Evolutionary conservation across 1,140 invertebrate species (phyloP), one percentile per base, ranked within the genome.

Genomic region (Lasaia peninsularis): DNA sequence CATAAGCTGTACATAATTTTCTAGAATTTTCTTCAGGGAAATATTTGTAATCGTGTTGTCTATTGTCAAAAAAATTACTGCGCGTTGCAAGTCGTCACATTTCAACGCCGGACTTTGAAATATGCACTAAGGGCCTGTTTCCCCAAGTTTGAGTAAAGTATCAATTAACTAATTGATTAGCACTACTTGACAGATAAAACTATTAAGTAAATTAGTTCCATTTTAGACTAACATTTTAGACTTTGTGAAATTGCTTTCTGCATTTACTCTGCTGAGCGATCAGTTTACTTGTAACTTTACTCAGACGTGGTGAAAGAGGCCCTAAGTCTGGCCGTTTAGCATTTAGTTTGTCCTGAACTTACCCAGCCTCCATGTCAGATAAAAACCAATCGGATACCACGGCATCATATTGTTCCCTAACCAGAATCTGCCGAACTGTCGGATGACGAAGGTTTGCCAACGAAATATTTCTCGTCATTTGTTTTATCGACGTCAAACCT

Each of bases 321-420:
- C 5, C 18, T 16, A 5, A n/a, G 48, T 9, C 10, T 11, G 9
- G 11, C 12, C 34, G 4, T 55, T 9, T 14, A 10, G 9, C 0
- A 55, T 2, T 40, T 7, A 12, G 9, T 37, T 28, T 11, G 18
- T 28, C 10, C 11, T 34, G 2, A 11, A 40, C 71, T 61, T 24
- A 83, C 80, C 78, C 80, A 53, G 73, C 65, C 0, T 76, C 67
- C n/a, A 67, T 12, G 7, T 80, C 76, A 0, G 65, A 67, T 51
- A 81, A 75, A 63, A 81, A 80, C 67, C 65, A 75, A 12, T 79
- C 75, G 0, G 71, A 65, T 20, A 80, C 56, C 0, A 84, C 71
- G 1, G 80, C 80, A 31, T 84, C 80, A 18, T 65, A 84, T 10
- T 77, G 56, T 9, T 67, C 55, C 1, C 63, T 69, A 0, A 67